Evolutionary conservation across 2,113 vertebrate genomes (phyloP), one percentile per base, ranked within the genome.

Genomic region (Nipponia nippon): DNA sequence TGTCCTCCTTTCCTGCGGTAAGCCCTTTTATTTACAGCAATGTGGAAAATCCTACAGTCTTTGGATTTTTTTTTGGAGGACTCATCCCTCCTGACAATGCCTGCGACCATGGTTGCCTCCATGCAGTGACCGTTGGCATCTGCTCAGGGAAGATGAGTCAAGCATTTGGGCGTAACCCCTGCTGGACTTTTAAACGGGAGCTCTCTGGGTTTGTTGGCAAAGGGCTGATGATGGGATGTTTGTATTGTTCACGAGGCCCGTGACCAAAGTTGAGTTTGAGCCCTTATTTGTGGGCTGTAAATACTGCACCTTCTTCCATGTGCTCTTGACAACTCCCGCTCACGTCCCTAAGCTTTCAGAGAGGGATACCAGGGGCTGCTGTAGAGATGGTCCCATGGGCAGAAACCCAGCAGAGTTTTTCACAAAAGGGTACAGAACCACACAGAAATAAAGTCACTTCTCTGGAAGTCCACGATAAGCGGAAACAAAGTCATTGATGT

Each of bases 51-150:
- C 36, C 76, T 86, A 4, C 34, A 20, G 13, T 8, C 56, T 92
- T 77, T 71, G 72, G n/a, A 56, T 42, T 4, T 1, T 23, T 52
- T 4, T 32, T 23, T 38, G 47, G 77, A 69, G 69, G 36, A 49
- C 20, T 67, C 47, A 25, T 15, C 21, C 36, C 27, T 91, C 30
- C 44, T 42, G 19, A 38, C 1, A 1, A 16, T 66, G 22, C 44
- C 50, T 42, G 61, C 0, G 4, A 9, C 30, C 34, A 2, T 3
- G 30, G 12, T 47, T 32, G 63, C 23, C 23, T 75, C 83, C 1
- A 0, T 27, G 47, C n/a, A 17, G 50, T 6, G n/a, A 11, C 22
- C 0, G 0, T 29, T 2, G 2, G 19, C 5, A 0, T 77, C 55
- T 44, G 44, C 66, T 79, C 17, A 9, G 70, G 36, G 36, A 52